Base-by-base conservation (phyloP, 1,140 invertebrate genomes). In the Hylaeus anthracinus region DNA sequence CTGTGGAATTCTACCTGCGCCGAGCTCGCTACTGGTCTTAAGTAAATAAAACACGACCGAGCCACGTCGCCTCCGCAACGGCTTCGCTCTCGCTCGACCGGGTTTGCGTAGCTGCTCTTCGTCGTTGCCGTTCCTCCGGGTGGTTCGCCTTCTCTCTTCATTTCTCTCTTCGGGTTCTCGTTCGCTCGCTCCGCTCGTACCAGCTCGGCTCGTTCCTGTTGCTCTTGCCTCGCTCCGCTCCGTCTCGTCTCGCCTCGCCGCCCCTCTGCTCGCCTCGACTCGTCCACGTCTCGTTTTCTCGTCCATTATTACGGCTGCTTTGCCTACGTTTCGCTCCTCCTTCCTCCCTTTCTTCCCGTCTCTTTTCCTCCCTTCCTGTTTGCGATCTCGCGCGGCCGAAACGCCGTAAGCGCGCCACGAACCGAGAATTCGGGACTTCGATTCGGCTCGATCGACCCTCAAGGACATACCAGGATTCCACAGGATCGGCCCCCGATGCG, bases 1-100 rank as follows among this genome's bases (percentile, higher is more conserved):
- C 88, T 90, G 90, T 91, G 91, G 92, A 93, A 93, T 93, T 92
- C 91, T 93, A 93, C 92, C 92, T 93, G 92, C 90, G 88, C 88
- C 74, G 80, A 89, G 88, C 88, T 90, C 86, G 91, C 92, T 93
- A 93, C 92, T 93, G 90, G 92, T 92, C 92, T 93, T 93, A 89
- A 92, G 91, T 92, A 93, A 93, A 93, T 93, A 93, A 93, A 93
- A 92, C 90, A 92, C 90, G 89, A 92, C 81, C 88, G 86, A 89
- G 87, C 89, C 89, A 88, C 87, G 87, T 91, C 88, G 88, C 88
- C 90, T 89, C 88, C 87, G 86, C 83, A 83, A 82, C 85, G 71
- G 78, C 78, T 83, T 65, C 55, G 72, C 81, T 78, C 80, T 76
- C 78, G 58, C 71, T 79, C 65, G 78, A 80, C 79, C 79, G 64